phyloP scores from a whole-genome alignment of 1,140 invertebrate genomes.

The Linepithema humile region DNA sequence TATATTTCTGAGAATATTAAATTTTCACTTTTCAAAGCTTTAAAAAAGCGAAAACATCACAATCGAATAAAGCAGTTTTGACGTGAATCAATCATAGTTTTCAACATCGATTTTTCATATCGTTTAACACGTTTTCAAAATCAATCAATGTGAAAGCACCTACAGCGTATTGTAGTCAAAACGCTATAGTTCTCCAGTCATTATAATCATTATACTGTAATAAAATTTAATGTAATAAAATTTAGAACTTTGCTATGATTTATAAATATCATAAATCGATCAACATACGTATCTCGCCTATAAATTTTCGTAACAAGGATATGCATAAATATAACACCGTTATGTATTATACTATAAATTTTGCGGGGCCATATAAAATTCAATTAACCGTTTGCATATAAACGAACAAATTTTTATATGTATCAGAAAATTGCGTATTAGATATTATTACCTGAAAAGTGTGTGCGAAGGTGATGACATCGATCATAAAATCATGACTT shows the following conservation, averaged over 20 bases:
- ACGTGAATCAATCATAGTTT: not conserved
- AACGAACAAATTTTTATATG: conserved; percentile 12
- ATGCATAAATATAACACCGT: conserved; percentile 29
- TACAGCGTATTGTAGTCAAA: not conserved
- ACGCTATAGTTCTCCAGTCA: too few relatives aligned
- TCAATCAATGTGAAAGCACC: not conserved
- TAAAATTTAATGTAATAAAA: not conserved
- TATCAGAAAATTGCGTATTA: conserved; percentile 5
- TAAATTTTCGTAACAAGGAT: conserved; percentile 31
- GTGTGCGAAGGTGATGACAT: not conserved
- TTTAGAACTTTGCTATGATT: not conserved
- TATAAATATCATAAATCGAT: not conserved
- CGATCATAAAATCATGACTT: conserved; percentile 56
- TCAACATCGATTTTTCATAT: not conserved
- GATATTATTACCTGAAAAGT: conserved; percentile 35
- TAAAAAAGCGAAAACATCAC: not conserved
- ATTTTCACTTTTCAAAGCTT: not conserved
- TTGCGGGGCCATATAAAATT: conserved; percentile 7
- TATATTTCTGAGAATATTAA: not conserved
- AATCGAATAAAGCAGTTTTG: not conserved
- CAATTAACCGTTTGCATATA: conserved; percentile 43
- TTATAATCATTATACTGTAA: too few relatives aligned
- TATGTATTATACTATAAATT: not conserved
- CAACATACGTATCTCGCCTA: not conserved
- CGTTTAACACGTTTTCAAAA: not conserved